Conservation (phyloP, 2,888 invertebrate species). For the Therioaphis trifolii region DNA sequence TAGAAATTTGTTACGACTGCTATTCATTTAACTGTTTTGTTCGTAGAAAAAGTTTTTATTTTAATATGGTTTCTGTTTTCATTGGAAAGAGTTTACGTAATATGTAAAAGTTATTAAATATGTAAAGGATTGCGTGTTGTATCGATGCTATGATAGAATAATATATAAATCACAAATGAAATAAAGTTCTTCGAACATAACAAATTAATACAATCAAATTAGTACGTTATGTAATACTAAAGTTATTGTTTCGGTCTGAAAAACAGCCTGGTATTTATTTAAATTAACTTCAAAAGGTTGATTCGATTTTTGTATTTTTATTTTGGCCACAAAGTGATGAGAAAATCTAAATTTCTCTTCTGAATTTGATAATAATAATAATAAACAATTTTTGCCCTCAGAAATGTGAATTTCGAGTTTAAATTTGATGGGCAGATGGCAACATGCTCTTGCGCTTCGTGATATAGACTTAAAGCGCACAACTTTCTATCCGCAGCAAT, state of each 20-base stretch:
- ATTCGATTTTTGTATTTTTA: too few relatives aligned
- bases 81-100: not conserved
- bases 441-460: too few relatives aligned
- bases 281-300: too few relatives aligned
- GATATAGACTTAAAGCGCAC: constrained; percentile 1
- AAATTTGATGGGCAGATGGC: not conserved
- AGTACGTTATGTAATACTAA: not conserved
- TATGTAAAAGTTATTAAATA: constrained; percentile 2
- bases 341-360: not conserved
- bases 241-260: not conserved
- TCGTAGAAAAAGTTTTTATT: not conserved
- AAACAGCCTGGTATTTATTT: too few relatives aligned
- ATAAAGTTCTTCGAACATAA: not conserved
- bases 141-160: not conserved
- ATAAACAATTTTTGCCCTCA: not conserved
- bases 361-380: not conserved
- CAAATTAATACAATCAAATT: not conserved
- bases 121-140: not conserved
- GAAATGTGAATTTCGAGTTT: not conserved
- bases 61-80: not conserved
- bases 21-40: too few relatives aligned
- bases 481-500: not conserved
- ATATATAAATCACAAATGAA: not conserved
- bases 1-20: too few relatives aligned
- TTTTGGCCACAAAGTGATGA: too few relatives aligned